A percentile compares a stretch with the other conserved stretches of the same genome.
Conservation (phyloP, 2,113 vertebrate genomes). For the Macroglossus sobrinus region DNA sequence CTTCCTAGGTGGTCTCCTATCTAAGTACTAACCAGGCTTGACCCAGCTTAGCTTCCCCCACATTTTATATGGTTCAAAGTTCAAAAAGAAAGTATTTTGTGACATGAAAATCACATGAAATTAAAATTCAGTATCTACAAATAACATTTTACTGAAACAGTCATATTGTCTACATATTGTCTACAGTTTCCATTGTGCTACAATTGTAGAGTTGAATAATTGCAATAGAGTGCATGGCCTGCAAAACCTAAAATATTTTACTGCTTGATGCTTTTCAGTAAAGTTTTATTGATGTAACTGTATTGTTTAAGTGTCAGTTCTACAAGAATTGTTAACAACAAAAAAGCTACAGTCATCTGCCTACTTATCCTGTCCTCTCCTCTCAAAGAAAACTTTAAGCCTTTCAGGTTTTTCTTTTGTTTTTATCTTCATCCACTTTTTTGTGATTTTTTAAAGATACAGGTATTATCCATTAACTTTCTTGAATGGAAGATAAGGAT, state of each 20-base stretch:
- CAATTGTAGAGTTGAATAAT: not conserved
- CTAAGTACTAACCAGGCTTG: no score
- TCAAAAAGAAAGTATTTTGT: slow-evolving; percentile 4
- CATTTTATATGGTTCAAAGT: slow-evolving; percentile 1
- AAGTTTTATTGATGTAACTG: not conserved
- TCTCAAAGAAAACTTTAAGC: not conserved
- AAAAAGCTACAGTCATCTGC: not conserved
- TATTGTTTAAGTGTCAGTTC: not conserved
- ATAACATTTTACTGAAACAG: not conserved
- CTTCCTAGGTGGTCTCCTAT: no score
- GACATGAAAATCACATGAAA: slow-evolving; percentile 8
- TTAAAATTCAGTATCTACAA: slow-evolving; percentile 38
- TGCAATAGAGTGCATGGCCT: not conserved
- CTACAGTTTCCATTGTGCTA: not conserved
- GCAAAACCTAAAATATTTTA: slow-evolving; percentile 28
- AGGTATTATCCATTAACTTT: not conserved
- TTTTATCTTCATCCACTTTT: not conserved
- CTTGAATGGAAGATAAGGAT: not conserved
- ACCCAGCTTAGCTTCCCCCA: not conserved
- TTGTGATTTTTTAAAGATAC: not conserved
- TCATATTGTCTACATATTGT: not conserved
- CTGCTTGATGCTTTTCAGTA: not conserved
- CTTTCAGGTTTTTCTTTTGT: not conserved
- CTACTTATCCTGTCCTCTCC: not conserved
- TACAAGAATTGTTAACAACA: not conserved